A percentile compares a stretch with the other conserved stretches of the same genome.
phyloP scores from a whole-genome alignment of 1,140 invertebrate species.

The Cataglyphis hispanica region DNA sequence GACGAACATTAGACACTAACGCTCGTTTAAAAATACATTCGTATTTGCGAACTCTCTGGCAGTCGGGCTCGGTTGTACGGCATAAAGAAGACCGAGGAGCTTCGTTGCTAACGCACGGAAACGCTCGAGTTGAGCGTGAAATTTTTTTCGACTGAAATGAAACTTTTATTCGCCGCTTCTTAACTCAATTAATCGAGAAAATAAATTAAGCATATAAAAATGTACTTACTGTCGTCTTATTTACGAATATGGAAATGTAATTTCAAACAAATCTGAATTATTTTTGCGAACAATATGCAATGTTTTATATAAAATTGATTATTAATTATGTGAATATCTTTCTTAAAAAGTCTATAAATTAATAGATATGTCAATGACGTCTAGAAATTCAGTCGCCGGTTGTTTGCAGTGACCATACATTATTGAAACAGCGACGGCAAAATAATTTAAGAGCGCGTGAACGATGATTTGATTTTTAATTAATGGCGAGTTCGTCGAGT shows the following conservation, averaged over 20 bases:
- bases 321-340: not conserved
- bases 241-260: not conserved
- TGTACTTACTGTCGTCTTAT: slow-evolving; percentile 50
- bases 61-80: slow-evolving; percentile 57
- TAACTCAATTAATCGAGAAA: slow-evolving; percentile 63
- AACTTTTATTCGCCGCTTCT: slow-evolving; percentile 49
- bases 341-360: not conserved
- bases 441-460: slow-evolving; percentile 55
- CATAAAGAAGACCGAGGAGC: slow-evolving; percentile 53
- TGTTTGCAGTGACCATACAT: not conserved
- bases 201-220: slow-evolving; percentile 29
- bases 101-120: slow-evolving; percentile 25
- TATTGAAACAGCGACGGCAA: slow-evolving; percentile 37
- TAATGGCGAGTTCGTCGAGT: slow-evolving; percentile 45
- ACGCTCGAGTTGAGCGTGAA: slow-evolving; percentile 30
- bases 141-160: slow-evolving; percentile 60
- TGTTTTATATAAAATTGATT: not conserved
- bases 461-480: slow-evolving; percentile 62
- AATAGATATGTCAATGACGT: not conserved
- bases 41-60: slow-evolving; percentile 71
- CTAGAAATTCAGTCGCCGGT: slow-evolving; percentile 19
- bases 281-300: not conserved
- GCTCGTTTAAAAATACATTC: slow-evolving; percentile 78
- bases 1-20: slow-evolving; percentile 83
- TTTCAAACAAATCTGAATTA: not conserved